Conservation (phyloP, 64 coral and sea anemone species). For the Stylophora pistillata region DNA sequence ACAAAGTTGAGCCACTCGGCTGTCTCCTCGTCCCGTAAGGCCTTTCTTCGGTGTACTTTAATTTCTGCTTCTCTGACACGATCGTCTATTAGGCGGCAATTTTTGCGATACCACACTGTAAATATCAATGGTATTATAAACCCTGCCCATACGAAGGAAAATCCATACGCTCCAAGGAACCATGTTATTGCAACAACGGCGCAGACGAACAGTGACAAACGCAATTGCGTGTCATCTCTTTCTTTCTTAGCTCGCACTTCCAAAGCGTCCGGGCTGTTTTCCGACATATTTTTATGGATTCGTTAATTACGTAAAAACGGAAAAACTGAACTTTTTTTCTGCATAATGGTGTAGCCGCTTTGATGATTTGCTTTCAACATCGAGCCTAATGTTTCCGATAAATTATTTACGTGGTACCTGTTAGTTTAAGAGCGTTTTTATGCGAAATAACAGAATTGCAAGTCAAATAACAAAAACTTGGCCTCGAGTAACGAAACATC, state of each 20-base stretch:
- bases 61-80: conserved; percentile 78
- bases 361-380: conserved; percentile 5
- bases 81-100: conserved; percentile 64
- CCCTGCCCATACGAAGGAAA: conserved; percentile 72
- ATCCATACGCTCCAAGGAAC: conserved; percentile 71
- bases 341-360: conserved; percentile 2
- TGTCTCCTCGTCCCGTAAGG: conserved; percentile 86
- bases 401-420: conserved; percentile 52
- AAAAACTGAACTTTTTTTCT: neutral
- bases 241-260: conserved; percentile 70
- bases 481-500: neutral
- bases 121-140: conserved; percentile 86
- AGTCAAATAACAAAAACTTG: neutral
- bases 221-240: conserved; percentile 74
- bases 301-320: neutral
- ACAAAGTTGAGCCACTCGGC: conserved; percentile 95
- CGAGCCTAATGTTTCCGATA: conserved; percentile 21
- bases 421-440: neutral
- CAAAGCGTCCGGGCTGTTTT: conserved; percentile 33
- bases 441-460: conserved; percentile 7
- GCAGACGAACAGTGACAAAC: conserved; percentile 74
- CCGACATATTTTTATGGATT: conserved; percentile 9
- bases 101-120: conserved; percentile 89
- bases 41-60: conserved; percentile 83
- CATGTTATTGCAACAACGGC: conserved; percentile 62